Evolutionary conservation across 2,113 vertebrate genomes (phyloP).

Genomic region (Petromus typicus): DNA sequence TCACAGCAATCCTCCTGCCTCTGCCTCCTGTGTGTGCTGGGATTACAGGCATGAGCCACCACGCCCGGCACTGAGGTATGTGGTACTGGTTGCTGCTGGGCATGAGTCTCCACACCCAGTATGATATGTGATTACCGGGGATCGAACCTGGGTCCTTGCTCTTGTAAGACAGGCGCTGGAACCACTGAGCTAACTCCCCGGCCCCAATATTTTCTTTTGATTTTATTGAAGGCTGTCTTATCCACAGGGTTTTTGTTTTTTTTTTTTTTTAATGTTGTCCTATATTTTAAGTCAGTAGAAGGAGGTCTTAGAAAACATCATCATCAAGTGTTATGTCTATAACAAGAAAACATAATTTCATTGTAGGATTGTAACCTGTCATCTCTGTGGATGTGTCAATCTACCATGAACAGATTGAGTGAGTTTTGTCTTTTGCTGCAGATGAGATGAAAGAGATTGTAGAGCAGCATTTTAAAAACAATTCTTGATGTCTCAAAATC

Average conservation of each 20-base stretch:
- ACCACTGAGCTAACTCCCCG: too few species aligned
- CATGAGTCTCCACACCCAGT: too few species aligned
- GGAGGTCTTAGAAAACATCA: background rate
- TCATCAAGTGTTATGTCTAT: background rate
- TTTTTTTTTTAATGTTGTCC: background rate
- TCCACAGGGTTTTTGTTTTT: too few species aligned
- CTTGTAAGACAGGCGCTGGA: too few species aligned
- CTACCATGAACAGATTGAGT: background rate
- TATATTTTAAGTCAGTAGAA: conserved; percentile 41
- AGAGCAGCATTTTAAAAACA: background rate
- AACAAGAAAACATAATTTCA: conserved; percentile 2
- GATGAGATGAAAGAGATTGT: background rate
- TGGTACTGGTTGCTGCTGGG: too few species aligned
- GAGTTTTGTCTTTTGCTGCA: background rate
- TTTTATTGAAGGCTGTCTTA: background rate
- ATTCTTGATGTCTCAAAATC: background rate
- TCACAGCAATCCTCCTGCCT: too few species aligned
- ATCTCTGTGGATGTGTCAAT: background rate
- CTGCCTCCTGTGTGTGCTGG: too few species aligned
- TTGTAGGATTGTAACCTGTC: background rate
- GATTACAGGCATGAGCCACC: too few species aligned
- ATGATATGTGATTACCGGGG: too few species aligned
- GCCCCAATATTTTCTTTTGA: background rate
- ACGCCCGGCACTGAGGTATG: too few species aligned
- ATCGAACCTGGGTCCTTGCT: too few species aligned